phyloP scores from a whole-genome alignment of 2,797 vertebrate species.

The Carcharodon carcharias region DNA sequence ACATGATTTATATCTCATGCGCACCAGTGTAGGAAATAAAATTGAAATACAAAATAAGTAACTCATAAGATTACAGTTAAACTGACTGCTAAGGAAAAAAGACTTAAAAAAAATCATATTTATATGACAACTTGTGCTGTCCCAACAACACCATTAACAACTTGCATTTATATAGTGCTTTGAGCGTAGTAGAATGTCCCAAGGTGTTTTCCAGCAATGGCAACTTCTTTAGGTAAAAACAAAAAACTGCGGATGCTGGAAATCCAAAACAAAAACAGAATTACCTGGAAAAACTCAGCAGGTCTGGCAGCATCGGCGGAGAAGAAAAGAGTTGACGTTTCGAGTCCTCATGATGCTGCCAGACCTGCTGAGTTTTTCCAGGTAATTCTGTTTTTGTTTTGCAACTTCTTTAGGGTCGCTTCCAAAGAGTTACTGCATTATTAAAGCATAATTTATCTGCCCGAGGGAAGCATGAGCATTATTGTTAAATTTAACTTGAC shows the following conservation, averaged over 20 bases:
- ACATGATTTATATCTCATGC: constrained; percentile 57
- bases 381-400: too few relatives aligned
- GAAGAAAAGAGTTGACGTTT: too few relatives aligned
- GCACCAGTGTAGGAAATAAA: constrained; percentile 49
- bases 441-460: constrained; percentile 59
- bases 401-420: constrained; percentile 45
- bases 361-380: too few relatives aligned
- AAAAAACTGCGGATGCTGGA: too few relatives aligned
- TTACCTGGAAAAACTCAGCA: too few relatives aligned
- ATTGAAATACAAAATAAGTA: constrained; percentile 59
- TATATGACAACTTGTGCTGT: constrained; percentile 53
- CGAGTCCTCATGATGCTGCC: too few relatives aligned
- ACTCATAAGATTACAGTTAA: constrained; percentile 62
- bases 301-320: too few relatives aligned
- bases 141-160: constrained; percentile 31
- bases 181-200: not conserved
- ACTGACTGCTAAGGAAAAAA: constrained; percentile 47
- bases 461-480: constrained; percentile 55
- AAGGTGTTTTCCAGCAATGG: not conserved
- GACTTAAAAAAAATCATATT: constrained; percentile 49
- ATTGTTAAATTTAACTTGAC: constrained; percentile 62
- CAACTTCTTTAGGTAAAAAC: constrained; percentile 46
- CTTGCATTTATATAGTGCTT: not conserved
- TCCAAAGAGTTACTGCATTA: constrained; percentile 66
- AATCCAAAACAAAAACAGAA: too few relatives aligned